These are phyloP conservation scores for Brenthis ino DNA, from an alignment of 2,888 invertebrate species.

Conservation along the genomic window DNA sequence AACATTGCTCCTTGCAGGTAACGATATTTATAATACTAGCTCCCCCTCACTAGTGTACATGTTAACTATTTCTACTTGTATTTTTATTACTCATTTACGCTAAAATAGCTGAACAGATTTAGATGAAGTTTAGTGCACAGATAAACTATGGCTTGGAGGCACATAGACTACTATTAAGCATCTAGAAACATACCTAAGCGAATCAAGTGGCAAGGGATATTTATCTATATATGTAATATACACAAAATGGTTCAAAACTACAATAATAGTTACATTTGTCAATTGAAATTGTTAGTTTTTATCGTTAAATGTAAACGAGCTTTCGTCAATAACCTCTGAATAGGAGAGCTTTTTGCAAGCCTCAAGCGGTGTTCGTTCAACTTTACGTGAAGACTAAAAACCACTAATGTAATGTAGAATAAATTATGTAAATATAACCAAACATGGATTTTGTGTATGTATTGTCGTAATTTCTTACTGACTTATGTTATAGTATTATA, in stretches of 20 bases:
- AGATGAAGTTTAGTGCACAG: no score
- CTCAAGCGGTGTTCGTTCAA: conserved; percentile 46
- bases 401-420: conserved; percentile 41
- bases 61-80: no score
- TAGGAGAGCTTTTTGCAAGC: conserved; percentile 45
- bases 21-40: no score
- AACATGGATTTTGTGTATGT: conserved; percentile 38
- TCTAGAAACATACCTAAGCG: neutral
- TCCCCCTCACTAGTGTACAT: no score
- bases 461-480: conserved; percentile 18
- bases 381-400: conserved; percentile 51
- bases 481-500: conserved; percentile 5
- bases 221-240: neutral
- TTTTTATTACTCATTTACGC: no score
- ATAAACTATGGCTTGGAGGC: no score
- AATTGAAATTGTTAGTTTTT: neutral
- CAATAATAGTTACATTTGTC: no score
- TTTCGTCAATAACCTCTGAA: conserved; percentile 43
- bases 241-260: no score
- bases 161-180: no score
- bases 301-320: conserved; percentile 40
- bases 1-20: no score
- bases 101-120: no score
- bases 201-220: neutral
- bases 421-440: conserved; percentile 54